These are phyloP conservation scores for Abscondita cerata DNA, from an alignment of 2,888 invertebrate genomes.

Conservation along the genomic window DNA sequence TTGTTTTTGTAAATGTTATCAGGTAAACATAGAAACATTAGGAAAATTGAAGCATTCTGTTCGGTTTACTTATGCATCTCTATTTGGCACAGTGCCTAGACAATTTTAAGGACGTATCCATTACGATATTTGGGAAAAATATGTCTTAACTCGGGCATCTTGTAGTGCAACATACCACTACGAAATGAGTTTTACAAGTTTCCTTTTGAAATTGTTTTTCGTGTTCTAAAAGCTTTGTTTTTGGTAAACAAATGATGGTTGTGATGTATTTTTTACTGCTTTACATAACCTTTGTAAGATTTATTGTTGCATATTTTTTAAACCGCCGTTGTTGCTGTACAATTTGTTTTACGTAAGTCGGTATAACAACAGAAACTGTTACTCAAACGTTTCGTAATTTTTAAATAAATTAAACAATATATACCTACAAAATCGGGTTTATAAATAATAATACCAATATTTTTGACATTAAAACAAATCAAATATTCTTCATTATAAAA, in stretches of 20 bases:
- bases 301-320: too few relatives aligned
- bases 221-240: neutral
- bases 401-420: too few relatives aligned
- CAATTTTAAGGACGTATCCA: constrained; percentile 20
- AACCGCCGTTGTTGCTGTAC: too few relatives aligned
- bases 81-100: constrained; percentile 24
- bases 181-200: constrained; percentile 5
- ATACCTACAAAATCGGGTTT: too few relatives aligned
- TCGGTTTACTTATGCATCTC: constrained; percentile 1
- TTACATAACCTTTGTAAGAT: too few relatives aligned
- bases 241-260: constrained; percentile 5
- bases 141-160: constrained; percentile 5
- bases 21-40: constrained; percentile 18
- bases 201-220: neutral
- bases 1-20: too few relatives aligned
- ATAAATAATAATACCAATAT: too few relatives aligned
- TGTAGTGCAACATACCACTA: constrained; percentile 1
- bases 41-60: constrained; percentile 22
- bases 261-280: neutral
- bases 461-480: too few relatives aligned
- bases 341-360: too few relatives aligned
- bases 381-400: too few relatives aligned
- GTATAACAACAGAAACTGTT: too few relatives aligned
- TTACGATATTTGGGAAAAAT: constrained; percentile 21
- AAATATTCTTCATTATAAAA: too few relatives aligned